Percentiles rank a stretch among this genome's conserved stretches.
These are phyloP conservation scores for Drosophila pectinifera DNA, from an alignment of 1,140 invertebrate genomes.

Conservation along the genomic window DNA sequence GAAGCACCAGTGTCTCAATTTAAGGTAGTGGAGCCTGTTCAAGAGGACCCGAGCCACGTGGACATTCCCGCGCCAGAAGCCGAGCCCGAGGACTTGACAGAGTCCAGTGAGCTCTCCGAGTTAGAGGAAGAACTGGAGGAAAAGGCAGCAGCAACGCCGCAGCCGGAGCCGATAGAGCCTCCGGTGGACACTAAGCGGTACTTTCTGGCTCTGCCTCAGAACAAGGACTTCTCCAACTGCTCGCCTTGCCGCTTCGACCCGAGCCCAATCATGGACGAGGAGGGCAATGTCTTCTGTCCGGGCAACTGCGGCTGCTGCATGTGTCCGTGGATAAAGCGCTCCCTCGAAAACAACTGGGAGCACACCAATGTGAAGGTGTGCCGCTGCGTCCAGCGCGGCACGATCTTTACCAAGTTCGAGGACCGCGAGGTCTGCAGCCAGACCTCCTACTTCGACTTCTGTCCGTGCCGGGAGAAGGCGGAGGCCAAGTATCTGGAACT, in stretches of 20 bases:
- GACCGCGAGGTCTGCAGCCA: conserved; percentile 62
- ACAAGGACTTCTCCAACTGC: conserved; percentile 72
- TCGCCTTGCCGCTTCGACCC: conserved; percentile 71
- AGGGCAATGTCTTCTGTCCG: conserved; percentile 75
- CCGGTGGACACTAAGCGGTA: conserved; percentile 29
- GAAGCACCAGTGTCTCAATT: background rate
- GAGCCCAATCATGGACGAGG: conserved; percentile 76
- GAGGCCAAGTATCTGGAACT: conserved; percentile 75
- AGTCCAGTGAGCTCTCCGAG: background rate
- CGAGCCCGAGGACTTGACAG: background rate
- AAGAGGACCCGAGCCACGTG: background rate
- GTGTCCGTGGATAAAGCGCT: conserved; percentile 66
- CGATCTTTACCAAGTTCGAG: conserved; percentile 62
- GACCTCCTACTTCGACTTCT: conserved; percentile 74
- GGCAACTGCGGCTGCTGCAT: conserved; percentile 79
- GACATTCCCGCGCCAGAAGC: background rate
- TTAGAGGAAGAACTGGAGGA: background rate
- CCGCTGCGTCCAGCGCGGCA: conserved; percentile 64
- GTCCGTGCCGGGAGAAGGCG: conserved; percentile 77
- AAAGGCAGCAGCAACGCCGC: too few species aligned
- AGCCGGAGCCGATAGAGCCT: background rate
- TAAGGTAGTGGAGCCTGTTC: background rate
- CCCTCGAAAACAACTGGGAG: conserved; percentile 26
- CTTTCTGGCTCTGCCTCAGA: conserved; percentile 69
- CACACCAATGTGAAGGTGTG: conserved; percentile 75